A percentile compares a stretch with the other conserved stretches of the same genome.
phyloP scores from a whole-genome alignment of 2,888 invertebrate species.

The Drosophila aldrichi region DNA sequence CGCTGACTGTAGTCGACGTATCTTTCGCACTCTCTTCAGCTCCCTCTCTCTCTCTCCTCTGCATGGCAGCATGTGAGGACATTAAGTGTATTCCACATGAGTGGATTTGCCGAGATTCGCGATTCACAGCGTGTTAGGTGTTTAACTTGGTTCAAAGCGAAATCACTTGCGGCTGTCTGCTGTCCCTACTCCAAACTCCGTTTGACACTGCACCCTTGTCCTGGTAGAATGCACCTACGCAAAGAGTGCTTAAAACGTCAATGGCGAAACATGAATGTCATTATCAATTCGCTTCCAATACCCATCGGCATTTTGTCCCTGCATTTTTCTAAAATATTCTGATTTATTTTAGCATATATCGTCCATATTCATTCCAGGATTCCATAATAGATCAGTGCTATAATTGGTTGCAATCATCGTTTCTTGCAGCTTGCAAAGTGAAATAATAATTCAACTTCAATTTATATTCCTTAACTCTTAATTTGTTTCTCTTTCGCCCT shows the following conservation, averaged over 20 bases:
- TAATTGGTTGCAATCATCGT: not conserved
- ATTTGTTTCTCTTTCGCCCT: too few species aligned
- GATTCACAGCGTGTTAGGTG: conserved; percentile 72
- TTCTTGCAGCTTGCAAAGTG: too few species aligned
- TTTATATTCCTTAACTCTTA: not conserved
- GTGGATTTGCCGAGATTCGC: conserved; percentile 71
- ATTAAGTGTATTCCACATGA: conserved; percentile 72
- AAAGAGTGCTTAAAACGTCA: conserved; percentile 32
- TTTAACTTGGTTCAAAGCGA: conserved; percentile 72
- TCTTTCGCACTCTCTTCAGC: conserved; percentile 6
- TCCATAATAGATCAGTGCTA: not conserved
- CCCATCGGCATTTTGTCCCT: conserved; percentile 9
- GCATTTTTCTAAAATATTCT: conserved; percentile 12
- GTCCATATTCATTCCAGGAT: not conserved
- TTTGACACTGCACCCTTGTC: not conserved
- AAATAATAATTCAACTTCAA: too few species aligned
- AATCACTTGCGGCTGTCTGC: conserved; percentile 55
- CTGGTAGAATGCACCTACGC: not conserved
- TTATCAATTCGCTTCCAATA: conserved; percentile 31
- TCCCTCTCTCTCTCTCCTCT: conserved; percentile 1
- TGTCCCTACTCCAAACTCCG: not conserved
- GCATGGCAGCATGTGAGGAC: conserved; percentile 51
- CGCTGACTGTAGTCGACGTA: conserved; percentile 16
- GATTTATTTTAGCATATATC: not conserved
- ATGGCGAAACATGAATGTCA: conserved; percentile 49